Conservation (phyloP, 2,113 vertebrate genomes). For the Cettia cetti region DNA sequence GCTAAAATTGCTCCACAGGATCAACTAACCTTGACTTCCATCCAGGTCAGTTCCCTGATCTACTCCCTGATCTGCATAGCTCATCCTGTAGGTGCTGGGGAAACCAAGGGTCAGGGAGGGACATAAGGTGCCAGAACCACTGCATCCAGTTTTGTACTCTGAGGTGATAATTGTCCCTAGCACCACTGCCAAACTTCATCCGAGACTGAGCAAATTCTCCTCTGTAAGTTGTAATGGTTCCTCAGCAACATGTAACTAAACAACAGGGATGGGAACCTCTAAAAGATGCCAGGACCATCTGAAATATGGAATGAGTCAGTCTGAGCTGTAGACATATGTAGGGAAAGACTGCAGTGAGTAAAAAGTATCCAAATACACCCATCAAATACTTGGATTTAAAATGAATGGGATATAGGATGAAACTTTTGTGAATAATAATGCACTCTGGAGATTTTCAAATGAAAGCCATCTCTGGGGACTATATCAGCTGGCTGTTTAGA, state of each 20-base stretch:
- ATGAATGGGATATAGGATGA: neutral
- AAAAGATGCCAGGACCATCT: neutral
- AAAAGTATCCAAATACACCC: neutral
- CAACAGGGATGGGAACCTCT: neutral
- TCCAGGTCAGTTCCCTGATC: neutral
- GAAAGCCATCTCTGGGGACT: neutral
- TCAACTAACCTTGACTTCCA: neutral
- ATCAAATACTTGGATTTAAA: neutral
- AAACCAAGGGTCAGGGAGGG: neutral
- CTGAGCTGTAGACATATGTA: rapidly evolving
- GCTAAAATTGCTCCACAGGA: neutral
- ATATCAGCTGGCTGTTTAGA: neutral
- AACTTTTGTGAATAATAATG: neutral
- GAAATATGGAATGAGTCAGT: neutral
- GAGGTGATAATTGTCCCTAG: neutral
- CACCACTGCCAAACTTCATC: neutral
- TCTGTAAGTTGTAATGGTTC: neutral
- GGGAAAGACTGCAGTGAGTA: neutral
- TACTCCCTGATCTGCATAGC: neutral
- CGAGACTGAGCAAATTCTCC: neutral
- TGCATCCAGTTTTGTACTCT: neutral
- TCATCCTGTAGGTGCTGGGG: neutral
- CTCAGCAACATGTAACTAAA: neutral
- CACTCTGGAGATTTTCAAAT: neutral
- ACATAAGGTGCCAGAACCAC: neutral